These are phyloP conservation scores for Euwallacea fornicatus DNA, from an alignment of 1,140 invertebrate genomes.

Conservation along the genomic window DNA sequence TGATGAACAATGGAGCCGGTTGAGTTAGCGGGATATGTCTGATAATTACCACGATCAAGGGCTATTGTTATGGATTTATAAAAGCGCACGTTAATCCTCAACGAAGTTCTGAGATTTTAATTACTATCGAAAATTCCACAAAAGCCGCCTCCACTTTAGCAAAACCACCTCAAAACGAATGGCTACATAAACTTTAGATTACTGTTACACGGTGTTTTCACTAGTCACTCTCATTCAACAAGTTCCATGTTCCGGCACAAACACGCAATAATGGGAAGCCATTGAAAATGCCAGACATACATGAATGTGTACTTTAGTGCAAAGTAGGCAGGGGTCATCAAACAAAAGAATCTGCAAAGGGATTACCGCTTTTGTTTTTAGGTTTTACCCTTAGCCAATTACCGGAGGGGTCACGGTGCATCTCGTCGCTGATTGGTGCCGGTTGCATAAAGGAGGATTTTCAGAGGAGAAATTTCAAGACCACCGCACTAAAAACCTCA, in stretches of 20 bases:
- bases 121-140: too few relatives aligned
- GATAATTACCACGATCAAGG: constrained; percentile 39
- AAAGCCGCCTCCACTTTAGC: too few relatives aligned
- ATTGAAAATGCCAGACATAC: constrained; percentile 33
- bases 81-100: constrained; percentile 14
- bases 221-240: constrained; percentile 33
- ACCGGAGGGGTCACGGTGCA: not conserved
- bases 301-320: constrained; percentile 29
- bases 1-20: constrained; percentile 40
- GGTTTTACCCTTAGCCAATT: constrained; percentile 23
- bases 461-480: not conserved
- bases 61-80: constrained; percentile 32
- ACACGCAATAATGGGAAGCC: constrained; percentile 33
- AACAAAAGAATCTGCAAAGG: constrained; percentile 26
- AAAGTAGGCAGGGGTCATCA: constrained; percentile 26
- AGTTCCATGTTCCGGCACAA: constrained; percentile 20
- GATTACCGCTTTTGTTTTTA: constrained; percentile 29
- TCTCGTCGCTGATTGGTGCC: not conserved
- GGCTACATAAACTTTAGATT: constrained; percentile 25
- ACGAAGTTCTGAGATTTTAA: too few relatives aligned
- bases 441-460: constrained; percentile 1
- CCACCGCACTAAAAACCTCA: too few relatives aligned
- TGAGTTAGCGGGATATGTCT: constrained; percentile 37
- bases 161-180: constrained; percentile 5
- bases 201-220: constrained; percentile 24